Evolutionary conservation across 2,113 vertebrate species (phyloP).

Genomic region (Jaculus jaculus): DNA sequence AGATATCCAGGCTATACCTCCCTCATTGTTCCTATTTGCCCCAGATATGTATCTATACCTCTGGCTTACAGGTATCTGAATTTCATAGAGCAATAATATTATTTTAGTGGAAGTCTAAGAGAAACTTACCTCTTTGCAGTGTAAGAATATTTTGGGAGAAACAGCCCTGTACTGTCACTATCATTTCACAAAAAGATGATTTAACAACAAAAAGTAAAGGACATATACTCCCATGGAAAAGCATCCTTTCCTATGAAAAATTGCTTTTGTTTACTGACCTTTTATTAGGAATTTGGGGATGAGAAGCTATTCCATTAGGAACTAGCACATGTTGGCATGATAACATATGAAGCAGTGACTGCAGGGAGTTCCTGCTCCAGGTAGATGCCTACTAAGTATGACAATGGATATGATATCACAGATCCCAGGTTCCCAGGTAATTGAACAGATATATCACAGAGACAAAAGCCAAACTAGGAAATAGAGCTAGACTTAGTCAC

Average conservation of each 20-base stretch:
- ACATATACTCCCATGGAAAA: neutral
- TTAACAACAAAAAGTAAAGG: neutral
- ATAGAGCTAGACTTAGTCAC: neutral
- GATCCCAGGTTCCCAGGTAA: neutral
- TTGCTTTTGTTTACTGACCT: neutral
- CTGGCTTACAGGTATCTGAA: neutral
- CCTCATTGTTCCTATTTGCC: neutral
- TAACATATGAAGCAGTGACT: neutral
- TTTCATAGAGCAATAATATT: neutral
- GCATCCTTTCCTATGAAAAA: neutral
- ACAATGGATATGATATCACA: neutral
- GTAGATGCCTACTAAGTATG: neutral
- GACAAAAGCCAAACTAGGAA: neutral
- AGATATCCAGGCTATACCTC: neutral
- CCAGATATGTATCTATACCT: neutral
- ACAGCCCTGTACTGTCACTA: neutral
- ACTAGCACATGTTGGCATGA: neutral
- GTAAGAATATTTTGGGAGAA: neutral
- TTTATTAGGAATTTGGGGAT: neutral
- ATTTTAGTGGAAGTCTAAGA: constrained; percentile 1
- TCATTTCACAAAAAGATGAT: neutral
- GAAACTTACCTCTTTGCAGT: neutral
- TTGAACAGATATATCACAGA: neutral
- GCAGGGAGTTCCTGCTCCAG: neutral
- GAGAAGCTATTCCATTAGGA: neutral